These are phyloP conservation scores for Melinaea marsaeus DNA, from an alignment of 2,888 invertebrate species.

Conservation along the genomic window DNA sequence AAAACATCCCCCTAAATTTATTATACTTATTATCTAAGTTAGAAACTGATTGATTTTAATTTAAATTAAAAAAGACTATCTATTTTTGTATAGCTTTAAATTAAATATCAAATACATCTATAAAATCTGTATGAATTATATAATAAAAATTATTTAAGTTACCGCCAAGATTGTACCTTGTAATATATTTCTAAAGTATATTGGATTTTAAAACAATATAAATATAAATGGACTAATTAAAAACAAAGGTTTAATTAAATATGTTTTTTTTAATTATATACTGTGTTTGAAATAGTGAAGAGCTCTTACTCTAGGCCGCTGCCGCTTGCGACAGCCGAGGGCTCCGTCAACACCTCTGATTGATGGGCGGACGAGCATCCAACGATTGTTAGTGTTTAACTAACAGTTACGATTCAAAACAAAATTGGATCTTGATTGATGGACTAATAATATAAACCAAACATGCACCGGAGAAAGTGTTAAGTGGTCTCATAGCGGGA, in stretches of 20 bases:
- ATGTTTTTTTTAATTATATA: background rate
- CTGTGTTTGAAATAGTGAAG: background rate
- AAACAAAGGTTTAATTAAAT: background rate
- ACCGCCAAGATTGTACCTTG: too few species aligned
- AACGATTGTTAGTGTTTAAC: constrained; percentile 73
- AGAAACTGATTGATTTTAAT: too few species aligned
- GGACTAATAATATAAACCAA: constrained; percentile 76
- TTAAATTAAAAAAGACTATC: too few species aligned
- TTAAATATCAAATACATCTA: too few species aligned
- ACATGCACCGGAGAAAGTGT: constrained; percentile 46
- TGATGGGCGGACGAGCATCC: constrained; percentile 62
- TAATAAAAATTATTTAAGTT: too few species aligned
- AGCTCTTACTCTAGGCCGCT: constrained; percentile 22
- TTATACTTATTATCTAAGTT: too few species aligned
- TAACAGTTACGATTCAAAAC: constrained; percentile 72
- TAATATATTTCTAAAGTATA: too few species aligned
- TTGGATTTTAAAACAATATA: too few species aligned
- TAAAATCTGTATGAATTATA: too few species aligned
- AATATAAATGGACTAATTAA: too few species aligned
- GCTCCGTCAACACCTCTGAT: constrained; percentile 59
- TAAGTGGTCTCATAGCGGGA: constrained; percentile 36
- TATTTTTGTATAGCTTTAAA: too few species aligned
- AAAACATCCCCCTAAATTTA: too few species aligned
- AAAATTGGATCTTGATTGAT: constrained; percentile 74
- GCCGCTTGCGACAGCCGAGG: constrained; percentile 45